Evolutionary conservation across 2,797 vertebrate genomes (phyloP), one percentile per base, ranked within the genome.

Genomic region (Falco rusticolus): DNA sequence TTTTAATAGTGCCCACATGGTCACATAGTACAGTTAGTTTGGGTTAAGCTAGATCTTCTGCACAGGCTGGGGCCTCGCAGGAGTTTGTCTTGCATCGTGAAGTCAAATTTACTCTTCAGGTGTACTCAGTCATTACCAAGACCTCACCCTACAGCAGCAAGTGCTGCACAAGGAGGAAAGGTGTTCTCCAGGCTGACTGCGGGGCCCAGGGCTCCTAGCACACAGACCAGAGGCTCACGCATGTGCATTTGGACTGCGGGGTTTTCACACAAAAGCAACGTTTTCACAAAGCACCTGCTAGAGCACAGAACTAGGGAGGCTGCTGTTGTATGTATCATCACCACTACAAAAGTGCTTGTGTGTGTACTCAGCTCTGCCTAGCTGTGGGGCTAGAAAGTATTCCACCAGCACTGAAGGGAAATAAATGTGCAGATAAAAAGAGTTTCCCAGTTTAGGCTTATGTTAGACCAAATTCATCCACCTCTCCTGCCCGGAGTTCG

Each of bases 221-320:
- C 60, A 53, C 29, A 29, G 70, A 51, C 1, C 33, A 19, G 41
- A 75, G 1, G 8, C 41, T 64, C 11, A 28, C 0, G 0, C 4
- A 0, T 5, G 16, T 5, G 14, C 65, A 3, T 86, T 51, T 63
- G 61, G 50, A 33, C 21, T 21, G 37, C 8, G 15, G 43, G 29
- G 25, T 45, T 63, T 80, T 37, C 41, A 69, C 20, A 45, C 60
- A 54, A 25, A 89, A 24, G 13, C 48, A 66, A 48, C 9, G 4
- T 24, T 34, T 89, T 51, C 69, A 70, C 28, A 18, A 75, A 65
- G 56, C 29, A 39, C 28, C 26, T 43, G 26, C 43, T 5, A 41
- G n/a, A 81, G 50, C 63, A 84, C 4, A 1, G 51, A 81, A 53
- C 65, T 13, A 41, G 34, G 71, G 54, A 54, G 43, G 51, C 54